Percentiles rank a stretch among this genome's conserved stretches.
Evolutionary conservation across 2,888 invertebrate species (phyloP).

Genomic region (Pristionchus entomophagus): DNA sequence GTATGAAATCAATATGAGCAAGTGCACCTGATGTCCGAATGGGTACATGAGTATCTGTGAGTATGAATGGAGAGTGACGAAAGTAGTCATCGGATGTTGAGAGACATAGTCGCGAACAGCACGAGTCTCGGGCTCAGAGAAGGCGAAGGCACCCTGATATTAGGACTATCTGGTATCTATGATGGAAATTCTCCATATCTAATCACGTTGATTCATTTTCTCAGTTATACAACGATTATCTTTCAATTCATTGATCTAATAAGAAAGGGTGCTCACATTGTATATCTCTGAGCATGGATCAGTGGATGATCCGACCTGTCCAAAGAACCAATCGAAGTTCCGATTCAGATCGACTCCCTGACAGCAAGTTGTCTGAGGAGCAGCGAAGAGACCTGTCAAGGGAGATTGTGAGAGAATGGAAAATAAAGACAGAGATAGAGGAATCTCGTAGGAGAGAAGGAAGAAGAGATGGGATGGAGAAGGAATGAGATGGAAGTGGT

Average conservation of each 20-base stretch:
- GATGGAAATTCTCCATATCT: too few relatives aligned
- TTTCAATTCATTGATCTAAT: too few relatives aligned
- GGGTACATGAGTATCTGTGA: conserved; percentile 74
- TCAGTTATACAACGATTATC: too few relatives aligned
- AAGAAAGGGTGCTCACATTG: conserved; percentile 58
- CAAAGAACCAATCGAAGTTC: conserved; percentile 76
- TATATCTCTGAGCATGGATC: conserved; percentile 76
- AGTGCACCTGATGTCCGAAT: conserved; percentile 71
- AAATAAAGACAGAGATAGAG: too few relatives aligned
- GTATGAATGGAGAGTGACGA: conserved; percentile 75
- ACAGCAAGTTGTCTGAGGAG: conserved; percentile 73
- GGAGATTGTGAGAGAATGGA: neutral
- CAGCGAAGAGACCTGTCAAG: conserved; percentile 66
- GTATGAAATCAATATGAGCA: too few relatives aligned
- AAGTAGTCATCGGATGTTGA: conserved; percentile 68
- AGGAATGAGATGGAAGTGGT: neutral
- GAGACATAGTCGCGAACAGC: conserved; percentile 73
- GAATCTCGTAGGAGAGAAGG: too few relatives aligned
- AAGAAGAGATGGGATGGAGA: neutral
- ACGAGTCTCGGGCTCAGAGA: conserved; percentile 75
- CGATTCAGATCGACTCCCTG: conserved; percentile 75
- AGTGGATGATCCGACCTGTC: conserved; percentile 72
- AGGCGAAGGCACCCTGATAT: conserved; percentile 71
- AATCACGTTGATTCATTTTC: too few relatives aligned
- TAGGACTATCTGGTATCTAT: neutral